Base-by-base conservation (phyloP, 1,140 invertebrate genomes). In the Neuroterus valhalla region DNA sequence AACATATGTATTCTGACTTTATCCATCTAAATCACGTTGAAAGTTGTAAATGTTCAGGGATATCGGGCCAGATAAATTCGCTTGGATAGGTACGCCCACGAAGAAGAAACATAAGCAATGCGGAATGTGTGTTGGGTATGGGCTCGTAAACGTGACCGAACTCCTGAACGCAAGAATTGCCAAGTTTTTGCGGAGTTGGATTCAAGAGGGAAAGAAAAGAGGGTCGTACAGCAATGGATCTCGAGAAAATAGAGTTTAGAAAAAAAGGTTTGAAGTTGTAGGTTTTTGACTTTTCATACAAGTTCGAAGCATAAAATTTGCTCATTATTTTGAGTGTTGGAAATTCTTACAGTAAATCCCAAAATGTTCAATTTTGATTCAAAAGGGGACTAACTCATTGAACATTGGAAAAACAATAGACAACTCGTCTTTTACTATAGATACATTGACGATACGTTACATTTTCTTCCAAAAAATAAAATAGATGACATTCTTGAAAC, bases 111-210 rank as follows among this genome's bases (percentile, higher is more conserved):
- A 62, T 62, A 62, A 62, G 55, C 55, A 38, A 62, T 15, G 55
- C 31, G 26, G 23, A 31, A 62, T 31, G 55, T 62, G 15, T 11
- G 55, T 62, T 62, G 55, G 55, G 71, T 79, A 76, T 70, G 66
- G 72, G 75, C 68, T 73, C 76, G 78, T 81, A 83, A 83, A 83
- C 82, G 82, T 85, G 83, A 85, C 81, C 76, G 70, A 83, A 85
- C 79, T 83, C 70, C 75, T 76, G 81, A 83, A 78, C 75, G 62
- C 74, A 50, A 70, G 71, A 77, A 69, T 82, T 79, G 19, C 70
- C 14, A 73, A 72, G 68, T 72, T 78, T 68, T 19, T 79, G 66
- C 72, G 52, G 55, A 72, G 72, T 76, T 76, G 38, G 67, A 70
- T 70, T 73, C 23, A 62, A 14, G 14, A 62, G 55, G 26, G 55